Conservation (phyloP, 2,113 vertebrate genomes). For the Tringa solitaria region DNA sequence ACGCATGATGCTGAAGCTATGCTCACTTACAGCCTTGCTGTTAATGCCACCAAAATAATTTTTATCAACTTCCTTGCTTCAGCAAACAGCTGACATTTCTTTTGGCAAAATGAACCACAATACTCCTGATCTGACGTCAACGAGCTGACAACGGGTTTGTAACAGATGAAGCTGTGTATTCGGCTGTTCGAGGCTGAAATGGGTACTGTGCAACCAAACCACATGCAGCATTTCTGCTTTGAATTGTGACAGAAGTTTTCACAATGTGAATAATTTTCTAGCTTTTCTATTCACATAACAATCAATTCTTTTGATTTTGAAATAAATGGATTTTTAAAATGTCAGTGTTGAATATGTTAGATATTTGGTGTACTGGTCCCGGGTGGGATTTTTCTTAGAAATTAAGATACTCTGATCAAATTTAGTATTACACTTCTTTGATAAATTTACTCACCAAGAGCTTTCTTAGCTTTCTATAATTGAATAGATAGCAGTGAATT, state of each 20-base stretch:
- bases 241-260: neutral
- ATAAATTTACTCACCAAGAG: neutral
- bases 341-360: neutral
- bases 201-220: neutral
- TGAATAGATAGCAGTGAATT: neutral
- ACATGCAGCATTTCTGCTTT: neutral
- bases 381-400: neutral
- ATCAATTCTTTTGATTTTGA: neutral
- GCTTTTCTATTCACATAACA: neutral
- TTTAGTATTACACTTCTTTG: neutral
- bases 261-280: neutral
- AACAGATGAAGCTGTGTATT: conserved; percentile 24
- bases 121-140: conserved; percentile 49
- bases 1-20: neutral
- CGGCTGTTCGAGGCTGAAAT: neutral
- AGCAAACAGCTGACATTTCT: conserved; percentile 47
- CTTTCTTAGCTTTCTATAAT: neutral
- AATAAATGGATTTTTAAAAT: neutral
- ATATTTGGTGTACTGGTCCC: neutral
- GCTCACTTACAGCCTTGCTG: conserved; percentile 54
- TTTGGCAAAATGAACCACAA: conserved; percentile 39
- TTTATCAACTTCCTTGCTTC: conserved; percentile 15
- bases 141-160: neutral
- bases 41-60: conserved; percentile 47
- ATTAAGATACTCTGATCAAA: neutral